A percentile compares a stretch with the other conserved stretches of the same genome.
phyloP scores from a whole-genome alignment of 2,113 vertebrate species.

The human region GRCh38 chr17:64200501-64201000 shows the following conservation, averaged over 20 bases:
- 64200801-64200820: not conserved
- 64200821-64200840: not conserved
- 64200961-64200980: not conserved
- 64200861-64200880: not conserved
- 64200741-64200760: not conserved
- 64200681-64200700: not conserved
- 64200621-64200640: not conserved
- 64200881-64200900: not conserved
- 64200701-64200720: not conserved
- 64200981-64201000: not conserved
- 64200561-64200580: constrained; percentile 1
- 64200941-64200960: not conserved
- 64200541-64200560: not conserved
- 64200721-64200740: not conserved
- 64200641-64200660: not conserved
- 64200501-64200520: not conserved
- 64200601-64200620: not conserved
- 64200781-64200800: not conserved
- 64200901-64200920: not conserved
- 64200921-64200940: not conserved
- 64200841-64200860: not conserved
- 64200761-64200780: not conserved
- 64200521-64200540: not conserved
- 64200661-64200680: not conserved
- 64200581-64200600: not conserved